Conservation (phyloP, 2,113 vertebrate species). For the Pao palembangensis region DNA sequence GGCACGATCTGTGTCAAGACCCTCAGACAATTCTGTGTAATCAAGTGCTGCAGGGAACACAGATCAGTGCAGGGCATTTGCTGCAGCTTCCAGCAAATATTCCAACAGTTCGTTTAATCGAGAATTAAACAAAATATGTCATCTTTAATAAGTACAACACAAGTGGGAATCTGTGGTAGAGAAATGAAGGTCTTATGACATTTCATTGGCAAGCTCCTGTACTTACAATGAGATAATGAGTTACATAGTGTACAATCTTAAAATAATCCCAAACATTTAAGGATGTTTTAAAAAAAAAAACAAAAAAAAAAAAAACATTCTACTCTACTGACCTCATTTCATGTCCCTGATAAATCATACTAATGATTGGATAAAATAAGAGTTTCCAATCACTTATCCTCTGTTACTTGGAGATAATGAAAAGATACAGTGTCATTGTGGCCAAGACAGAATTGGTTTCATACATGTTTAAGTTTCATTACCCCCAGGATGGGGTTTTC, state of each 20-base stretch:
- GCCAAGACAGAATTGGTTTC: slow-evolving; percentile 46
- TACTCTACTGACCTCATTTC: neutral
- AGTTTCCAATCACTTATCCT: neutral
- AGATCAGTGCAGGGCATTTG: neutral
- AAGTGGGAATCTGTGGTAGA: no score
- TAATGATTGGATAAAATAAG: neutral
- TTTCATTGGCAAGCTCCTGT: no score
- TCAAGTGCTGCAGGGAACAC: slow-evolving; percentile 13
- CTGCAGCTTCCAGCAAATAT: no score
- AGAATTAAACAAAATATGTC: no score
- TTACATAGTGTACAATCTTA: neutral
- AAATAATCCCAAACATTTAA: neutral
- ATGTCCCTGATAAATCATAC: neutral
- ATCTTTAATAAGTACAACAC: no score
- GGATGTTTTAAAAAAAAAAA: neutral
- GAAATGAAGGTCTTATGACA: no score
- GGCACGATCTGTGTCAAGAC: slow-evolving; percentile 52
- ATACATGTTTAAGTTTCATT: slow-evolving; percentile 12
- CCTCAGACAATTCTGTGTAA: slow-evolving; percentile 30
- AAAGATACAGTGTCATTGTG: slow-evolving; percentile 10
- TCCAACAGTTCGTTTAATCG: no score
- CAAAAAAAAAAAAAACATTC: no score
- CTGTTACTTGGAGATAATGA: neutral
- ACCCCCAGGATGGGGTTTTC: slow-evolving; percentile 25
- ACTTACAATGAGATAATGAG: neutral